A percentile compares a stretch with the other conserved stretches of the same genome.
These are phyloP conservation scores for Ibycter americanus DNA, from an alignment of 2,797 vertebrate species.

Conservation along the genomic window DNA sequence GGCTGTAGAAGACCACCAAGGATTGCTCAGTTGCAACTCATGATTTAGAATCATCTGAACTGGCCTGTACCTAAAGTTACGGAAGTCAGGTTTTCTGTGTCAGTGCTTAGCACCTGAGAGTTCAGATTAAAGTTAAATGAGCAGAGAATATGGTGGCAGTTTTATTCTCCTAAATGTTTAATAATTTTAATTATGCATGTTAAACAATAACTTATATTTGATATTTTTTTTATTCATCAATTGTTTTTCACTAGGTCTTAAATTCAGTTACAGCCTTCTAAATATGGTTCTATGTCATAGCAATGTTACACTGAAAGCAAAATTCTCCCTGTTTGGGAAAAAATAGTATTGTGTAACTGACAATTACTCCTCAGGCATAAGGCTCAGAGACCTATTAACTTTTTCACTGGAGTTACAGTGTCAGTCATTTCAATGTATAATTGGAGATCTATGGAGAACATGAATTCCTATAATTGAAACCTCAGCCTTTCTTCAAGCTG, in stretches of 20 bases:
- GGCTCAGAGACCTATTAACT: background rate
- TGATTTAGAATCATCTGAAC: background rate
- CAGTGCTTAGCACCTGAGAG: background rate
- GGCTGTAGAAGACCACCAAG: background rate
- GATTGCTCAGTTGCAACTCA: background rate
- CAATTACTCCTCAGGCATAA: background rate
- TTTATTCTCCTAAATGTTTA: background rate
- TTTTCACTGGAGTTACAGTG: background rate
- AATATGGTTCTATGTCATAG: background rate
- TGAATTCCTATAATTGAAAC: background rate
- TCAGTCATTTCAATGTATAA: background rate
- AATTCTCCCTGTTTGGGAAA: background rate
- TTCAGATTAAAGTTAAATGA: background rate
- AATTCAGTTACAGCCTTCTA: background rate
- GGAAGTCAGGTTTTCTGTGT: background rate
- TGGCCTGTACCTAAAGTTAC: background rate
- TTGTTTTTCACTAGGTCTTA: background rate
- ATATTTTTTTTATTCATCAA: accelerated
- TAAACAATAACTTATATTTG: background rate
- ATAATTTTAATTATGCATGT: background rate
- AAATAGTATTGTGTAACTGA: background rate
- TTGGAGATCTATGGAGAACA: background rate
- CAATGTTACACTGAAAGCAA: background rate
- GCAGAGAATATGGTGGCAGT: background rate
- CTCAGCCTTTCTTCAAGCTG: background rate